Base-by-base conservation (phyloP, 2,113 vertebrate species). In the Pelobates fuscus region DNA sequence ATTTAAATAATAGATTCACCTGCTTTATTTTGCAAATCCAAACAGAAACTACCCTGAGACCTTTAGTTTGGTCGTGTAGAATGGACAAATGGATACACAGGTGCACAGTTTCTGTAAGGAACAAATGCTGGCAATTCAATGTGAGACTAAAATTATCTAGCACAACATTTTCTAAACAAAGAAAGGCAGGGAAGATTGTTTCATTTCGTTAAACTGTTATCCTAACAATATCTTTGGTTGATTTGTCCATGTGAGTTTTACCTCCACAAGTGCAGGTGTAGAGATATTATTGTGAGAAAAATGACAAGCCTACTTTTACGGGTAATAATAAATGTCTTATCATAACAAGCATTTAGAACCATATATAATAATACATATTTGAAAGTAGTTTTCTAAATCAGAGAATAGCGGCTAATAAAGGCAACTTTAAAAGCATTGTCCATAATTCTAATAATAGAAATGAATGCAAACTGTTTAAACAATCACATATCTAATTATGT, bases 71-170 rank as follows among this genome's bases (percentile, higher is more conserved):
- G 46, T 55, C 29, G 32, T 21, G 29, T 20, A 65, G 55, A 73
- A 73, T 65, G 61, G 62, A 17, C 49, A 66, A n/a, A 61, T 62
- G 70, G 58, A 61, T 62, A 63, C 59, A 74, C 61, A 74, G 71
- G 71, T 74, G 62, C 71, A 66, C 25, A 27, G 52, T 74, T 74
- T 74, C 49, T 25, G 71, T 43, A 25, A 44, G 18, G 20, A 58
- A 65, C 62, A 74, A 58, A 57, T 54, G 70, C 30, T 12, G n/a
- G 52, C 52, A 5, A 23, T 20, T 55, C 26, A 52, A 2, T 63
- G 26, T 25, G 27, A 71, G 46, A 11, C 70, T 62, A 64, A 62
- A 52, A 23, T 62, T 24, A 62, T 63, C 26, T 63, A 61, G 55
- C 32, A 44, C 23, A 64, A 63, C 59, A 72, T 72, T 61, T 20